These are phyloP conservation scores for Cantharis nigra DNA, from an alignment of 2,888 invertebrate species.

Conservation along the genomic window DNA sequence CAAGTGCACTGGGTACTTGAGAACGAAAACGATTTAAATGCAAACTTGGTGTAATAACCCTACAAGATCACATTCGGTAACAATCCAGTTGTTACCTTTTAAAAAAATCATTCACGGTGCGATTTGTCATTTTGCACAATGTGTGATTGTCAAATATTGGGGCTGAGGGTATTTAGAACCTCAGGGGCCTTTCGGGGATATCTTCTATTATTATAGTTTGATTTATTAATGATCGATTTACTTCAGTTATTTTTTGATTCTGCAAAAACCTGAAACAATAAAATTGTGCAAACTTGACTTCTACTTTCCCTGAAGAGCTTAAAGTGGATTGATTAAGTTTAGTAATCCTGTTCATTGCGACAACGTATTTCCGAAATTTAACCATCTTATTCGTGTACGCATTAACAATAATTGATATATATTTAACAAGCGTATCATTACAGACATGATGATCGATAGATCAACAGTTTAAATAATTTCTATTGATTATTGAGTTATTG, in stretches of 20 bases:
- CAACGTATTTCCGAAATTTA: background rate
- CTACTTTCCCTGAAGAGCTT: too few species aligned
- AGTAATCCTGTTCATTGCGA: too few species aligned
- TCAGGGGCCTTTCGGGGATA: slow-evolving; percentile 21
- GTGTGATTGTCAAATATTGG: slow-evolving; percentile 27
- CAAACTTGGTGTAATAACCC: slow-evolving; percentile 25
- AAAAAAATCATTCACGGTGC: slow-evolving; percentile 26
- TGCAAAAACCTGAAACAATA: background rate
- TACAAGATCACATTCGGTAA: slow-evolving; percentile 24
- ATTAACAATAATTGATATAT: slow-evolving; percentile 32
- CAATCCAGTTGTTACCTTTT: slow-evolving; percentile 28
- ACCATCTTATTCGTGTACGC: background rate
- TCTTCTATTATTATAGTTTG: slow-evolving; percentile 23
- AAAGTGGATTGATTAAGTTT: too few species aligned
- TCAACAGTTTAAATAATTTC: slow-evolving; percentile 17
- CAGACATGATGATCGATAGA: slow-evolving; percentile 24
- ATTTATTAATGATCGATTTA: slow-evolving; percentile 20
- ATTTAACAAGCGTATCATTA: slow-evolving; percentile 34
- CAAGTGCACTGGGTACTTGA: background rate
- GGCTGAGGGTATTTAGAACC: slow-evolving; percentile 22
- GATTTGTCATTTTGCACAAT: slow-evolving; percentile 27
- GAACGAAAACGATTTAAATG: slow-evolving; percentile 16
- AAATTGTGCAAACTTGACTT: background rate
- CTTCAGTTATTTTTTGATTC: background rate
- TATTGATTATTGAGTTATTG: slow-evolving; percentile 28